Evolutionary conservation across 1,140 invertebrate genomes (phyloP).

Genomic region (Rhynchophorus ferrugineus): DNA sequence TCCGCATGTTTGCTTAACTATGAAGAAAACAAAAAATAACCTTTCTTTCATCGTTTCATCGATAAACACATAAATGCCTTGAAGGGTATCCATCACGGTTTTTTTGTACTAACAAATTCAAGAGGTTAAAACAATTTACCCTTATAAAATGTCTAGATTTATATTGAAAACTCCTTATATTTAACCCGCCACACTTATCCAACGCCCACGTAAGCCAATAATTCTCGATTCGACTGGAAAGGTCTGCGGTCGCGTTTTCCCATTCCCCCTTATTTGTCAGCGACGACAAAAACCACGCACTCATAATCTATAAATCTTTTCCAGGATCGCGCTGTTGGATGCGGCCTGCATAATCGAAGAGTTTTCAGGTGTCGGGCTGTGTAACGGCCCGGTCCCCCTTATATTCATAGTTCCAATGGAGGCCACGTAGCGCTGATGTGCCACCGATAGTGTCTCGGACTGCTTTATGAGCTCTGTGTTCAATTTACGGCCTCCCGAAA

Average conservation of each 20-base stretch:
- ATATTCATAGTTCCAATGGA: conserved; percentile 32
- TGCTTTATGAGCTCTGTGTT: conserved; percentile 33
- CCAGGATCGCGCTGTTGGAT: neutral
- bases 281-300: conserved; percentile 5
- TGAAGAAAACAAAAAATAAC: too few species aligned
- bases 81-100: too few species aligned
- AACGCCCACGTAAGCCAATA: neutral
- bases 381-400: conserved; percentile 18
- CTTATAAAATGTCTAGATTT: too few species aligned
- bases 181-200: too few species aligned
- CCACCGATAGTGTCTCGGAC: conserved; percentile 34
- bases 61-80: too few species aligned
- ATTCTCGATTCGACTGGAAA: neutral
- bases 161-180: too few species aligned
- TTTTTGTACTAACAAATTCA: too few species aligned
- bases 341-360: conserved; percentile 23
- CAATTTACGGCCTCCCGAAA: conserved; percentile 34
- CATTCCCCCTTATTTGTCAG: conserved; percentile 1
- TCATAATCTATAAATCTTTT: conserved; percentile 8
- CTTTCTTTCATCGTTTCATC: too few species aligned
- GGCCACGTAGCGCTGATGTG: conserved; percentile 34
- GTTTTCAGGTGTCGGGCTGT: conserved; percentile 5
- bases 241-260: neutral
- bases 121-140: too few species aligned
- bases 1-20: too few species aligned